phyloP scores from a whole-genome alignment of 2,113 vertebrate species.

The Syngnathoides biaculeatus region DNA sequence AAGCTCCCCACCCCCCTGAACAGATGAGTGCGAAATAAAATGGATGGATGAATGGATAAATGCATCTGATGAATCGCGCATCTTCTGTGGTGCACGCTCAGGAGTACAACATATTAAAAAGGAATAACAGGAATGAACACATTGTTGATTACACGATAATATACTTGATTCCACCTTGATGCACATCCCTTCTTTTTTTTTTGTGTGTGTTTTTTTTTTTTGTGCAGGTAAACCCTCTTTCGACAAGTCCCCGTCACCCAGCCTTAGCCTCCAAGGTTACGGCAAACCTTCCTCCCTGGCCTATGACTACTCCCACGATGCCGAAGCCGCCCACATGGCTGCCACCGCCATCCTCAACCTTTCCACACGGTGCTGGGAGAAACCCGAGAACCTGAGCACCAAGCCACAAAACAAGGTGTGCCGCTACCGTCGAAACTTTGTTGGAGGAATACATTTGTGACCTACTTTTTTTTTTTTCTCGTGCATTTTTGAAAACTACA shows the following conservation, averaged over 20 bases:
- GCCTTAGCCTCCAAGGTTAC: slow-evolving; percentile 80
- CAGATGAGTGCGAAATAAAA: no score
- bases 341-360: slow-evolving; percentile 97
- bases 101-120: no score
- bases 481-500: background rate
- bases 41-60: no score
- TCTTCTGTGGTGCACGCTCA: no score
- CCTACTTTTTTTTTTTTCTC: background rate
- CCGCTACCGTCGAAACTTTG: background rate
- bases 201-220: no score
- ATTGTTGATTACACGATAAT: background rate
- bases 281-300: slow-evolving; percentile 78
- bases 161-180: background rate
- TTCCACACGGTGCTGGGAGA: slow-evolving; percentile 98
- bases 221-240: slow-evolving; percentile 83
- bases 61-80: no score
- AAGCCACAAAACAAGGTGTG: slow-evolving; percentile 86
- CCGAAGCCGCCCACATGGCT: slow-evolving; percentile 96
- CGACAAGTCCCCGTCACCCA: slow-evolving; percentile 83
- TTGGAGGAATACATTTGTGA: background rate
- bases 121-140: no score
- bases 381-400: slow-evolving; percentile 95
- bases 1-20: no score
- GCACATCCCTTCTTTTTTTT: background rate
- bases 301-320: slow-evolving; percentile 93